Evolutionary conservation across 1,140 invertebrate genomes (phyloP), one percentile per base, ranked within the genome.

Genomic region (Pachyrhynchus sulphureomaculatus): DNA sequence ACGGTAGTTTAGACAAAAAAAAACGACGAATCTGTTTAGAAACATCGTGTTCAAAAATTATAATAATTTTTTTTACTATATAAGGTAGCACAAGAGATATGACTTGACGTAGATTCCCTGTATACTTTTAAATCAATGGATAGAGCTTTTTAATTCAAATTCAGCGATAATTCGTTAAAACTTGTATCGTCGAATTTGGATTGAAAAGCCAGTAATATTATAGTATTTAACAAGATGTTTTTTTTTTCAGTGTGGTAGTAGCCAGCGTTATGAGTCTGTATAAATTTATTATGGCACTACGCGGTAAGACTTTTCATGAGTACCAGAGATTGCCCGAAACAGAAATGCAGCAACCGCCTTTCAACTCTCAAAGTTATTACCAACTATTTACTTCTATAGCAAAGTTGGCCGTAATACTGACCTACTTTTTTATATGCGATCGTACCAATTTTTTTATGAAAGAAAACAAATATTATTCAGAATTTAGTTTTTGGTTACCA

Each of bases 371-470:
- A 29, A 77, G 77, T 64, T 80, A 72, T 26, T 76, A 78, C 47
- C 74, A 80, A 0, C 77, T 88, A 0, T 76, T 91, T 26, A 82
- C 82, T 6, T 86, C 90, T 0, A 61, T 98, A 2, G 87, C 90
- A 0, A 89, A 88, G 67, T 82, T 98, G 4, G 91, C 91, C 0
- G 73, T 95, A 15, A 96, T 98, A 57, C 88, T 98, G 86, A 83
- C 82, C 0, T 98, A 96, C 74, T 97, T 96, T 80, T 96, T 95
- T 75, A 77, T 98, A 0, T 98, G 95, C 77, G 96, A 98, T 78
- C 84, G 95, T 68, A 97, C 95, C 0, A 96, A 95, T 77, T 97
- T 98, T 79, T 99, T 99, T 71, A 98, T 98, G 95, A 98, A 98
- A 76, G 95, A 98, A 79, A 98, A 98, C 77, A 98, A 98, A 76